Conservation (phyloP, 2,113 vertebrate genomes). For the Antechinus stuartii region DNA sequence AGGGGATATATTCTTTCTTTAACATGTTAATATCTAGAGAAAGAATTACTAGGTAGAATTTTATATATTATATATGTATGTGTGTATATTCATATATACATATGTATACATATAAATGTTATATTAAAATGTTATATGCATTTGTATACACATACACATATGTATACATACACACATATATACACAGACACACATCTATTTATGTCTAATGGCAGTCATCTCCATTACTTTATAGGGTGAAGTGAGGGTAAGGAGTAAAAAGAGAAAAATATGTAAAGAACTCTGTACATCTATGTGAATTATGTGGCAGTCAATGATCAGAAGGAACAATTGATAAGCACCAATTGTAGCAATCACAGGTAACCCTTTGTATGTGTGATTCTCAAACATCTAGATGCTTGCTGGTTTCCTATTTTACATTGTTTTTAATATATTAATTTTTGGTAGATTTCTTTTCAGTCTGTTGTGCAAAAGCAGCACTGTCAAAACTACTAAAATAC, state of each 20-base stretch:
- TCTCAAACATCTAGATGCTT: background rate
- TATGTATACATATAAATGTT: too few relatives aligned
- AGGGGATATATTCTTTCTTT: background rate
- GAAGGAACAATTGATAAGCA: background rate
- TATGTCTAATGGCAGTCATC: background rate
- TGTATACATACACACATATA: too few relatives aligned
- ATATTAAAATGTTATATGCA: too few relatives aligned
- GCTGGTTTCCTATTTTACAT: background rate
- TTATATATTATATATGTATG: too few relatives aligned
- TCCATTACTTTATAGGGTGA: too few relatives aligned
- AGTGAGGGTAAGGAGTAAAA: background rate
- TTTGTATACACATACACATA: too few relatives aligned
- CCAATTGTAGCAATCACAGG: background rate
- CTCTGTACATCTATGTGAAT: background rate
- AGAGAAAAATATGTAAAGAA: background rate
- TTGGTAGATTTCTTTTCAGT: background rate
- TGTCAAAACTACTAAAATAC: background rate
- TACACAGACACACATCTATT: background rate
- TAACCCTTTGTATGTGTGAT: background rate
- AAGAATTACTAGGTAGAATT: background rate
- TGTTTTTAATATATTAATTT: background rate
- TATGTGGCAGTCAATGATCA: background rate
- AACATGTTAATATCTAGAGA: background rate
- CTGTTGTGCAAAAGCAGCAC: background rate
- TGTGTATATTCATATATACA: too few relatives aligned